These are phyloP conservation scores for Halictus quadricinctus DNA, from an alignment of 2,888 invertebrate genomes.

Conservation along the genomic window DNA sequence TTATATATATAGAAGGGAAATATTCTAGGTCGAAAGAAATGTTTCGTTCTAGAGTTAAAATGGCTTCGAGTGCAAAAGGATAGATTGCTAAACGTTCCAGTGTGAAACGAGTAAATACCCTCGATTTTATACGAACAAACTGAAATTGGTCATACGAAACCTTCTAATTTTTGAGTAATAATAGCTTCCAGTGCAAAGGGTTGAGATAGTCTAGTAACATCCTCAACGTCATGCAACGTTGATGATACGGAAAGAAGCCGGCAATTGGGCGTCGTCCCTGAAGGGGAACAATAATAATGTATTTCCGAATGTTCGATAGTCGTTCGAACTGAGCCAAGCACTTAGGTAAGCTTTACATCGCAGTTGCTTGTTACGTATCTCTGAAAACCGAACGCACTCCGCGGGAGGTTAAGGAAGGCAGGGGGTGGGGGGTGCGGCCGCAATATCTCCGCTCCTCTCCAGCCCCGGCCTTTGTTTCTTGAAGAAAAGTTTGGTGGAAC, in stretches of 20 bases:
- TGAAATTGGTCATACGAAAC: too few species aligned
- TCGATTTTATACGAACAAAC: too few species aligned
- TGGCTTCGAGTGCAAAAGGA: too few species aligned
- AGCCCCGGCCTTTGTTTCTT: slow-evolving; percentile 39
- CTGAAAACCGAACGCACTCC: slow-evolving; percentile 18
- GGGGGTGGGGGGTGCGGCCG: slow-evolving; percentile 16
- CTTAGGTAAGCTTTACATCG: neutral
- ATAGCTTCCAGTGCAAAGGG: neutral
- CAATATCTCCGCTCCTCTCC: slow-evolving; percentile 48
- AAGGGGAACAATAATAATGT: neutral
- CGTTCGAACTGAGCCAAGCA: neutral
- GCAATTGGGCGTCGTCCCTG: too few species aligned
- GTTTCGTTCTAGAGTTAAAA: too few species aligned
- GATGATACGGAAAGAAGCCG: too few species aligned
- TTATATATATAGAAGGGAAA: too few species aligned
- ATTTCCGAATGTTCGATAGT: neutral
- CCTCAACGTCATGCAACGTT: too few species aligned
- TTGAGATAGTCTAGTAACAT: neutral
- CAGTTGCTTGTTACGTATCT: slow-evolving; percentile 8
- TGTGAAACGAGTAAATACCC: too few species aligned
- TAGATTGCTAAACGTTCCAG: too few species aligned
- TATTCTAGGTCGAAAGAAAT: too few species aligned
- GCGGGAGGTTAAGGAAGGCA: slow-evolving; percentile 30
- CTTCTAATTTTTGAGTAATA: neutral
- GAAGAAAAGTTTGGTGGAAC: slow-evolving; percentile 64